These are phyloP conservation scores for Dysdera silvatica DNA, from an alignment of 1,140 invertebrate genomes.

Conservation along the genomic window DNA sequence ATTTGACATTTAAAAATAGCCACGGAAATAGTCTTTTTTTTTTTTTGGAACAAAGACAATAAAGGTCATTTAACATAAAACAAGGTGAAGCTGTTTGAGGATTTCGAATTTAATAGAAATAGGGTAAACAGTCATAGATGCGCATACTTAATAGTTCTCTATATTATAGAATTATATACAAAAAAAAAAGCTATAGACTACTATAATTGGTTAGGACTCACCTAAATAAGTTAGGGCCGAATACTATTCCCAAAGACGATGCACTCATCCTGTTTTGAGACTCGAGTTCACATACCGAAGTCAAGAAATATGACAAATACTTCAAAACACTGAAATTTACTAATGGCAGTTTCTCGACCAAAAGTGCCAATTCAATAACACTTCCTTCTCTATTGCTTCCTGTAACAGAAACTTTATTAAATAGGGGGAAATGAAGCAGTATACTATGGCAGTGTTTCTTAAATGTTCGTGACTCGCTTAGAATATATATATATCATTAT, in stretches of 20 bases:
- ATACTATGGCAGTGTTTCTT: background rate
- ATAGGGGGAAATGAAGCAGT: background rate
- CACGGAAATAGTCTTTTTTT: no score
- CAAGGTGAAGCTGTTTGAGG: no score
- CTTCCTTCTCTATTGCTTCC: constrained; percentile 17
- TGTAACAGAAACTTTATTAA: no score
- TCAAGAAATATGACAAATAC: constrained; percentile 43
- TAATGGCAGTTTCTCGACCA: constrained; percentile 37
- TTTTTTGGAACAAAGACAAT: no score
- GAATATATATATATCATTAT: no score
- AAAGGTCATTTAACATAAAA: no score
- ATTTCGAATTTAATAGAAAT: no score
- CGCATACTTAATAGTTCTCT: no score
- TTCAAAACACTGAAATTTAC: constrained; percentile 44
- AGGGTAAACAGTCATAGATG: no score
- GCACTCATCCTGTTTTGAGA: constrained; percentile 45
- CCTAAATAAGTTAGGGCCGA: constrained; percentile 49
- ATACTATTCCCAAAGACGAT: constrained; percentile 46
- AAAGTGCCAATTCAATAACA: constrained; percentile 25
- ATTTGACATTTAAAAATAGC: no score
- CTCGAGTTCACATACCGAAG: constrained; percentile 42
- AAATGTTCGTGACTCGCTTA: no score
- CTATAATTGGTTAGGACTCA: constrained; percentile 15
- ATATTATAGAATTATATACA: background rate
- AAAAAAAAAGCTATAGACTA: background rate